phyloP scores from a whole-genome alignment of 2,888 invertebrate genomes.

The Agrotis clavis region DNA sequence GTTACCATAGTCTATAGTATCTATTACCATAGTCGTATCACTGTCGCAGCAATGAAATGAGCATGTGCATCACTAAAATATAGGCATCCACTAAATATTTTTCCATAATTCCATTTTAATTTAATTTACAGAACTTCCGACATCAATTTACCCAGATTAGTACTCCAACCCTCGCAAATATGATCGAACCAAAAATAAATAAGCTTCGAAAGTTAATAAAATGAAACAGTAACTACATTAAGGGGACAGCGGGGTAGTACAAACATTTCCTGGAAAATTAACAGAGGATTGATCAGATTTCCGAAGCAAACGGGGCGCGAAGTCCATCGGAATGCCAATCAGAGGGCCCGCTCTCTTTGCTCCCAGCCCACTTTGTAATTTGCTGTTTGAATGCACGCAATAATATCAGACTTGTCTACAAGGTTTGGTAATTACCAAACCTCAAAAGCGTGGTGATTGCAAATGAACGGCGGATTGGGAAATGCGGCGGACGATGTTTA shows the following conservation, averaged over 20 bases:
- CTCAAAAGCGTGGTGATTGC: constrained; percentile 41
- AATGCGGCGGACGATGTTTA: background rate
- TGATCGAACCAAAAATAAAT: constrained; percentile 36
- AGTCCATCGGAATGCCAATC: constrained; percentile 89
- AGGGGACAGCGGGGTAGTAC: constrained; percentile 63
- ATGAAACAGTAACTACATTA: constrained; percentile 80
- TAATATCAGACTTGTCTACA: constrained; percentile 54
- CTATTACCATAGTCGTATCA: too few relatives aligned
- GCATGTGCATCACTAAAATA: background rate
- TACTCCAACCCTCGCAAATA: constrained; percentile 15
- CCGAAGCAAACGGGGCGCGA: constrained; percentile 83
- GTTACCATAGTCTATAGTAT: too few relatives aligned
- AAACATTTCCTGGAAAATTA: constrained; percentile 87
- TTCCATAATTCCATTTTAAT: too few relatives aligned
- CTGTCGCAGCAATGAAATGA: too few relatives aligned
- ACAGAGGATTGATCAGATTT: constrained; percentile 88
- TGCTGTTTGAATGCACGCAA: constrained; percentile 68
- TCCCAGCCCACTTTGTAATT: constrained; percentile 71
- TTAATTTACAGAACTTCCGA: background rate
- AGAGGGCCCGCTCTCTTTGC: constrained; percentile 70
- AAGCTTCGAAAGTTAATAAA: constrained; percentile 65
- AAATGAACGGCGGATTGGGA: constrained; percentile 34
- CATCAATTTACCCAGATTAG: constrained; percentile 16
- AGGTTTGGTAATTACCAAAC: constrained; percentile 46
- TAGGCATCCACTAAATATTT: background rate